Conservation (phyloP, 2,888 invertebrate species). For the Ichneumon xanthorius region DNA sequence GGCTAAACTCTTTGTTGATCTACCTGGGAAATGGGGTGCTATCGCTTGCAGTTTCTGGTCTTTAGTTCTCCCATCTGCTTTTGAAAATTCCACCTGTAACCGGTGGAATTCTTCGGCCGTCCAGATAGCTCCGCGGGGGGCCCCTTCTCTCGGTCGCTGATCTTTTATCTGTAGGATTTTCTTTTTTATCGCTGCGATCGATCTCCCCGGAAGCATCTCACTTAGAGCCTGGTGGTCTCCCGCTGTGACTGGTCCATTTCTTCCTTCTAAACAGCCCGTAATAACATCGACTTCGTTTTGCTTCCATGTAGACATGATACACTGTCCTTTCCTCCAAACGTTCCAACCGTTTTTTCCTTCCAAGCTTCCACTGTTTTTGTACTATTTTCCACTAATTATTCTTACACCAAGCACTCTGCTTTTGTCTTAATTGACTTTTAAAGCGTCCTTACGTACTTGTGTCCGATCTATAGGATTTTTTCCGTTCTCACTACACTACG, state of each 20-base stretch:
- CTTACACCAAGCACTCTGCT: background rate
- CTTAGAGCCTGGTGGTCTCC: background rate
- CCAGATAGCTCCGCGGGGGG: background rate
- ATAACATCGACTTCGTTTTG: background rate
- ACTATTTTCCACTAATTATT: no score
- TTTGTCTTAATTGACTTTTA: background rate
- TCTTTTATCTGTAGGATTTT: background rate
- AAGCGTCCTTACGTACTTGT: background rate
- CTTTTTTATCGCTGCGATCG: slow-evolving; percentile 2
- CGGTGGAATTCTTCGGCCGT: background rate
- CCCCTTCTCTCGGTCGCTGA: background rate
- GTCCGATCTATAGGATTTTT: background rate
- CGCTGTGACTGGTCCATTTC: background rate
- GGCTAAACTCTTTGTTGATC: background rate
- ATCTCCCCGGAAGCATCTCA: background rate
- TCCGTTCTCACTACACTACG: background rate
- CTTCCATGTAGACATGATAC: background rate
- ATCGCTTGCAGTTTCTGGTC: background rate
- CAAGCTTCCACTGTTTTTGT: no score
- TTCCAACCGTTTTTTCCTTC: no score
- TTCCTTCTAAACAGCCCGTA: background rate
- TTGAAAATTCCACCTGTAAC: background rate
- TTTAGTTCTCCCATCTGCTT: background rate
- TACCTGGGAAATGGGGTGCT: background rate
- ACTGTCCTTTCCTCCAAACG: background rate